Percentiles rank a stretch among this genome's conserved stretches.
phyloP scores from a whole-genome alignment of 2,797 vertebrate genomes.

The Mastacembelus armatus region DNA sequence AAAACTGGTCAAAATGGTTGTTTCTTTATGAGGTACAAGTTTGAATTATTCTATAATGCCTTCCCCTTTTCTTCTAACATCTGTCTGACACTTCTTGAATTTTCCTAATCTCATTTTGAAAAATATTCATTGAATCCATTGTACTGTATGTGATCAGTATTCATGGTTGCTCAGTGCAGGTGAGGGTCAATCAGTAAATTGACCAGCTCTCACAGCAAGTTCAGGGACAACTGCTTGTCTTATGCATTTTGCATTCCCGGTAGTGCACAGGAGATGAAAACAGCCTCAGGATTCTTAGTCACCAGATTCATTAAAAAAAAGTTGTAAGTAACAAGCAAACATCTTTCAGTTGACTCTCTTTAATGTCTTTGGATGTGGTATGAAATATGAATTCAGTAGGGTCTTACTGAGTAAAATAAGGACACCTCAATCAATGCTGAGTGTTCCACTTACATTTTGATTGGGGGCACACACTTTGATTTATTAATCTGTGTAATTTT shows the following conservation, averaged over 20 bases:
- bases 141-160: conserved; percentile 17
- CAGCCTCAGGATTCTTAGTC: conserved; percentile 18
- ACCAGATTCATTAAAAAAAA: conserved; percentile 14
- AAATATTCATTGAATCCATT: conserved; percentile 16
- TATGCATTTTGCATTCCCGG: conserved; percentile 26
- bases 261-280: conserved; percentile 24
- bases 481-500: conserved; percentile 52
- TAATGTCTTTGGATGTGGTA: conserved; percentile 31
- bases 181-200: conserved; percentile 43
- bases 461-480: conserved; percentile 44
- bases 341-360: conserved; percentile 25
- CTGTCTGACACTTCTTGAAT: not conserved
- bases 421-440: conserved; percentile 55
- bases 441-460: conserved; percentile 53
- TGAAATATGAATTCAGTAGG: conserved; percentile 53
- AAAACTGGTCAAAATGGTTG: no score
- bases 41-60: not conserved
- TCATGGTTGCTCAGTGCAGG: conserved; percentile 21
- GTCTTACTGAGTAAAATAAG: conserved; percentile 42
- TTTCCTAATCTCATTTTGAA: conserved; percentile 4
- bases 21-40: no score
- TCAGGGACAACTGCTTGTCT: conserved; percentile 33
- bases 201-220: conserved; percentile 36
- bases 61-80: not conserved
- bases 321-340: conserved; percentile 15